Evolutionary conservation across 1,140 invertebrate genomes (phyloP).

Genomic region (Ostrea edulis): DNA sequence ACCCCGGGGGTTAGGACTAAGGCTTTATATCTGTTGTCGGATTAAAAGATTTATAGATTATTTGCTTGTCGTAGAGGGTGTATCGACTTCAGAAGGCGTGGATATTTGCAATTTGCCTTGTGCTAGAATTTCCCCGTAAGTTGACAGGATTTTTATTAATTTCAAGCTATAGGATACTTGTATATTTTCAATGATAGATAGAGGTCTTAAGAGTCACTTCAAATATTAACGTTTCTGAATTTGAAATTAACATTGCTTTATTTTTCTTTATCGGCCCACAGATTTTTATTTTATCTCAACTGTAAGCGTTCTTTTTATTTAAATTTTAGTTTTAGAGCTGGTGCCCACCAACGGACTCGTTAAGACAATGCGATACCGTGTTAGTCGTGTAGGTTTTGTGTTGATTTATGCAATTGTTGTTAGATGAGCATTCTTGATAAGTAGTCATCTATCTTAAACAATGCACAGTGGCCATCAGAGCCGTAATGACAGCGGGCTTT

Average conservation of each 20-base stretch:
- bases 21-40: slow-evolving; percentile 19
- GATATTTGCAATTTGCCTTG: background rate
- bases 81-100: background rate
- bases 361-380: background rate
- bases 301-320: background rate
- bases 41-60: slow-evolving; percentile 29
- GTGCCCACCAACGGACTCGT: background rate
- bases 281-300: background rate
- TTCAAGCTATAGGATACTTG: background rate
- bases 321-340: background rate
- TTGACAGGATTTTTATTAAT: background rate
- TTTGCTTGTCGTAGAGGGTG: background rate
- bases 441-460: slow-evolving; percentile 32
- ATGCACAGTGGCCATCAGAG: slow-evolving; percentile 30
- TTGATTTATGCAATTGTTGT: slow-evolving; percentile 35
- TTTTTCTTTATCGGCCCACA: background rate
- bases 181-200: background rate
- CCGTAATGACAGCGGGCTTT: slow-evolving; percentile 23
- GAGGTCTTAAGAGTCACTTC: background rate
- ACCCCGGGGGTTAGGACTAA: slow-evolving; percentile 28
- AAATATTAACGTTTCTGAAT: background rate
- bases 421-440: slow-evolving; percentile 25
- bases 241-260: background rate
- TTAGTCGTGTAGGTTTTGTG: background rate
- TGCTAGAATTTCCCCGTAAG: background rate